A percentile compares a stretch with the other conserved stretches of the same genome.
phyloP scores from a whole-genome alignment of 1,140 invertebrate species.

The Apis mellifera region DNA sequence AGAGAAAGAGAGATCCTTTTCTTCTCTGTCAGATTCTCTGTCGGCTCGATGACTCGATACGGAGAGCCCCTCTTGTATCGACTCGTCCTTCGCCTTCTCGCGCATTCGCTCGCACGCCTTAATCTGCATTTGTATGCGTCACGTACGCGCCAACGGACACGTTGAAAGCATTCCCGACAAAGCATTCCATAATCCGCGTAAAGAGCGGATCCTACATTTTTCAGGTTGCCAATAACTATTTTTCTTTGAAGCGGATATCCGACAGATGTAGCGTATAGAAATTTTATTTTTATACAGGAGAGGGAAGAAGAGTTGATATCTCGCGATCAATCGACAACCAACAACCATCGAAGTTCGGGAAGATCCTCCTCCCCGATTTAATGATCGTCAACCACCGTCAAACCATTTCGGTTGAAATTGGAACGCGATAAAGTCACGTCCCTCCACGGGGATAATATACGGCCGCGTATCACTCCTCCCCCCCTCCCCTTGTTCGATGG shows the following conservation, averaged over 20 bases:
- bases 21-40: background rate
- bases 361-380: background rate
- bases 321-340: too few species aligned
- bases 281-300: background rate
- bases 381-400: constrained; percentile 10
- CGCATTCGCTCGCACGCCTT: background rate
- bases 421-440: constrained; percentile 26
- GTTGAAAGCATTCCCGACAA: background rate
- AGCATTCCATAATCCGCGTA: background rate
- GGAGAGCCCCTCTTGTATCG: background rate
- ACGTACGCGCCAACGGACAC: background rate
- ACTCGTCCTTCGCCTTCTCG: background rate
- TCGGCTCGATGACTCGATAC: background rate
- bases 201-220: background rate
- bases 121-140: background rate
- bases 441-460: constrained; percentile 22
- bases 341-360: too few species aligned
- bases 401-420: constrained; percentile 8
- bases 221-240: background rate
- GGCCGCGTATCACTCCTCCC: constrained; percentile 24
- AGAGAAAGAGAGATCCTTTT: constrained; percentile 11
- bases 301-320: too few species aligned
- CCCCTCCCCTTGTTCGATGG: constrained; percentile 5
- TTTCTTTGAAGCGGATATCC: background rate
- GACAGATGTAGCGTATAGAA: background rate